Evolutionary conservation across 1,140 invertebrate genomes (phyloP).

Genomic region (Aphelenchoides fujianensis): DNA sequence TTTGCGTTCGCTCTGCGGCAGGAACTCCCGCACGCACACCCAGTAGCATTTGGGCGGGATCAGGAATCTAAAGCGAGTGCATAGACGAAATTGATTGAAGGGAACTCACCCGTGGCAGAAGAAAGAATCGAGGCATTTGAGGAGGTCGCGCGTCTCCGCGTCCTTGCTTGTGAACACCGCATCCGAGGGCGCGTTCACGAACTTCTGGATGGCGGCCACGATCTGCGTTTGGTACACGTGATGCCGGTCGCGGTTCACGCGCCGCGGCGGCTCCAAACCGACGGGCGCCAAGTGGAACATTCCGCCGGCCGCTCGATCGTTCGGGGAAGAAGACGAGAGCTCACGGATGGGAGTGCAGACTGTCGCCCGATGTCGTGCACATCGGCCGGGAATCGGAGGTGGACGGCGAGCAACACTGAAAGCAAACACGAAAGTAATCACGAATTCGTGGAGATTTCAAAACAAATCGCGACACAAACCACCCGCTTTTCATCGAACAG

Average conservation of each 20-base stretch:
- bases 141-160: background rate
- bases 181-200: background rate
- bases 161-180: constrained; percentile 5
- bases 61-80: background rate
- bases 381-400: too few relatives aligned
- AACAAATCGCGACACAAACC: too few relatives aligned
- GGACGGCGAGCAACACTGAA: too few relatives aligned
- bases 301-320: too few relatives aligned
- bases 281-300: constrained; percentile 3
- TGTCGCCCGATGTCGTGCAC: too few relatives aligned
- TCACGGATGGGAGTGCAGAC: too few relatives aligned
- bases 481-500: too few relatives aligned
- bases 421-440: too few relatives aligned
- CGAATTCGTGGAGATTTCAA: too few relatives aligned
- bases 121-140: constrained; percentile 11
- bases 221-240: background rate
- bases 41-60: constrained; percentile 10
- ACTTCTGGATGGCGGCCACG: background rate
- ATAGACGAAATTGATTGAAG: background rate
- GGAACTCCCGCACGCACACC: constrained; percentile 11
- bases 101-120: constrained; percentile 17
- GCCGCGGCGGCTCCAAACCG: constrained; percentile 3
- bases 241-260: background rate
- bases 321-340: too few relatives aligned
- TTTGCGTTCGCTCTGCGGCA: background rate